Base-by-base conservation (phyloP, 2,113 vertebrate genomes). In the Chloroceryle aenea region DNA sequence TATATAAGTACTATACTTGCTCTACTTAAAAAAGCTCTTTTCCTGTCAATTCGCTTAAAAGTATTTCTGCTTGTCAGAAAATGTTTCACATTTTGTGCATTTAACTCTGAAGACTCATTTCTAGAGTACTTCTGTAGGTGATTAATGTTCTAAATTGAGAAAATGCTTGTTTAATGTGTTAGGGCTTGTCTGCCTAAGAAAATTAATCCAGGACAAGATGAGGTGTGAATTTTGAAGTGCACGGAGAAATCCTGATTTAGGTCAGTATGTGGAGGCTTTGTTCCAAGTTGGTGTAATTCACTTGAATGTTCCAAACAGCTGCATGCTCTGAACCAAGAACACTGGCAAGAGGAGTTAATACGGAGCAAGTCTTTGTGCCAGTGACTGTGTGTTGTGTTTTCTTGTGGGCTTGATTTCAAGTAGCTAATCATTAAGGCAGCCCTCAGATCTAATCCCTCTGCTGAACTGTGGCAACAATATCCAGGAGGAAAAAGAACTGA, bases 141-240 rank as follows among this genome's bases (percentile, higher is more conserved):
- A 83, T 87, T 77, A 88, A 66, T 89, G 32, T 43, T 86, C 58
- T 76, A 42, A 88, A 69, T 47, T 2, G 40, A 89, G 32, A 43
- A 95, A 89, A 91, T 76, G 38, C 47, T 92, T 75, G 38, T 73
- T 75, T 53, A 91, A 15, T 79, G 13, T 55, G 43, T 73, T 52
- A 32, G 43, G 23, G 73, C 21, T 92, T 95, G 62, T 81, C 93
- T 96, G 72, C 82, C 52, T 69, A 74, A 94, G 73, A 85, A 95
- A 68, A 93, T 91, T 87, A 84, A 81, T 94, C 58, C 50, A 55
- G 68, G 64, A 22, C 67, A 83, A 87, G 93, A 86, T 62, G 86
- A 95, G 64, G 90, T 93, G 89, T 91, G 86, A 94, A 61, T 89
- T 92, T 91, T 80, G 67, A 77, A 72, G 45, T 34, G 47, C 68